Percentiles rank a stretch among this genome's conserved stretches.
Conservation (phyloP, 2,113 vertebrate species). For the Hippocampus barbouri region DNA sequence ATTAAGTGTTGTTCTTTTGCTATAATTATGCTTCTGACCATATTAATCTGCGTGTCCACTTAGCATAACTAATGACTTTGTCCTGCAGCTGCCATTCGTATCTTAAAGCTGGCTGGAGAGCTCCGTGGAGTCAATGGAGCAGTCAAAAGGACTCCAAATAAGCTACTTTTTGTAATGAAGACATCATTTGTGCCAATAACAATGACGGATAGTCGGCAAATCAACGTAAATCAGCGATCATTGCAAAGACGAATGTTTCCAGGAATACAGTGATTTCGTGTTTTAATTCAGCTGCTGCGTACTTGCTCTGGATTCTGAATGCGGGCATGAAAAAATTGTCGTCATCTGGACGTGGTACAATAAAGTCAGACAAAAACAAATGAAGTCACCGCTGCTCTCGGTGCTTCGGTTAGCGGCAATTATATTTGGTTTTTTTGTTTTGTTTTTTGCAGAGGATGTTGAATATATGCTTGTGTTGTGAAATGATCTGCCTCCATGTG, state of each 20-base stretch:
- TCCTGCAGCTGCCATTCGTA: slow-evolving; percentile 40
- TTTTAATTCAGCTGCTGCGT: not conserved
- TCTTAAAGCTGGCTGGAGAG: slow-evolving; percentile 33
- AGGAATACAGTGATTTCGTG: not conserved
- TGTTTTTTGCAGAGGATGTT: too few species aligned
- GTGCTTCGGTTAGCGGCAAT: too few species aligned
- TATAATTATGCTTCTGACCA: slow-evolving; percentile 52
- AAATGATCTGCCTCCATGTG: too few species aligned
- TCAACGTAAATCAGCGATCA: not conserved
- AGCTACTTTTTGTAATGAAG: not conserved
- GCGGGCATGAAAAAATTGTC: not conserved
- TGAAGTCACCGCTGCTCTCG: too few species aligned
- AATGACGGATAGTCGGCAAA: not conserved
- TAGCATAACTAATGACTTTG: slow-evolving; percentile 56
- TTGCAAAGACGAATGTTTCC: not conserved
- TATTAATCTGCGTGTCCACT: slow-evolving; percentile 56
- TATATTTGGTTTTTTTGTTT: too few species aligned
- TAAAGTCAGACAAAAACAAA: not conserved
- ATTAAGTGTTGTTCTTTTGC: slow-evolving; percentile 53
- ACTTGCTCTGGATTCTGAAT: not conserved
- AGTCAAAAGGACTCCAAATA: slow-evolving; percentile 15
- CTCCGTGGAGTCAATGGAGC: slow-evolving; percentile 25
- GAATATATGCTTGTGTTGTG: too few species aligned
- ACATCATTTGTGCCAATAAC: not conserved
- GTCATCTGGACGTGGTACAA: not conserved